These are phyloP conservation scores for Alethe castanea DNA, from an alignment of 2,113 vertebrate species.

Conservation along the genomic window DNA sequence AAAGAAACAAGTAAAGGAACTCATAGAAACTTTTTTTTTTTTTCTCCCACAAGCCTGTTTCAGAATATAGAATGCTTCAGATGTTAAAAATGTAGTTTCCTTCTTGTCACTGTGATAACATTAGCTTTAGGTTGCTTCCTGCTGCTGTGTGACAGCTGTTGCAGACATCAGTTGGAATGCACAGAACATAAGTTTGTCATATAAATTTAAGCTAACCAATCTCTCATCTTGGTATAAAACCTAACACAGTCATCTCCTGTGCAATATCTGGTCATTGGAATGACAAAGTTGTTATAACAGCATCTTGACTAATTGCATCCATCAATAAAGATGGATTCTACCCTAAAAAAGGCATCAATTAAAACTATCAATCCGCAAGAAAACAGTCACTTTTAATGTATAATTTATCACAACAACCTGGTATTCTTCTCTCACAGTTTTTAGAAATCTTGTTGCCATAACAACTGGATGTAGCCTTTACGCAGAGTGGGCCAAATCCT, in stretches of 20 bases:
- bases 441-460: constrained; percentile 68
- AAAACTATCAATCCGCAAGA: constrained; percentile 35
- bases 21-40: not conserved
- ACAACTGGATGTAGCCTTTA: constrained; percentile 57
- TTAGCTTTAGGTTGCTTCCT: constrained; percentile 15
- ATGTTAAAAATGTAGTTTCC: not conserved
- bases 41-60: not conserved
- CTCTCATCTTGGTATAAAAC: not conserved
- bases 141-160: constrained; percentile 24
- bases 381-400: constrained; percentile 53
- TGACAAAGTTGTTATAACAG: not conserved
- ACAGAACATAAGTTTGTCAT: not conserved
- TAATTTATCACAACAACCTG: constrained; percentile 66
- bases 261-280: not conserved
- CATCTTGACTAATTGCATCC: not conserved
- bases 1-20: not conserved
- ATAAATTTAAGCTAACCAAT: not conserved
- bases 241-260: not conserved
- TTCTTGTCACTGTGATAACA: constrained; percentile 16
- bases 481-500: constrained; percentile 34
- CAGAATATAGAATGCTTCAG: not conserved
- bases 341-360: constrained; percentile 18
- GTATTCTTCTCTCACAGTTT: constrained; percentile 62
- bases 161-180: not conserved
- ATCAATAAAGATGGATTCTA: constrained; percentile 1